Conservation (phyloP, 2,797 vertebrate genomes). For the Ateles fusciceps region DNA sequence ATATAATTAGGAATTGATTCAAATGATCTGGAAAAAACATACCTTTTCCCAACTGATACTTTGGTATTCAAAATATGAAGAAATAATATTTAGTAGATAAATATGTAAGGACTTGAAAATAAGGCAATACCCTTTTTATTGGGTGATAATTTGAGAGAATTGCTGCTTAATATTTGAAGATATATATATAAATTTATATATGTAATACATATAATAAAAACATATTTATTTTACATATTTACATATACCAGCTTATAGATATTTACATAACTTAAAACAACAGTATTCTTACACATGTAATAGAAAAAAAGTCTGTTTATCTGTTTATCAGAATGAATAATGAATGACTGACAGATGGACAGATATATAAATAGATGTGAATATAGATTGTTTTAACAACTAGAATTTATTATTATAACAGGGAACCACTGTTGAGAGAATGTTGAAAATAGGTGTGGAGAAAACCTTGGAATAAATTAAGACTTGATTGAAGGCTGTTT, state of each 20-base stretch:
- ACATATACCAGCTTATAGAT: background rate
- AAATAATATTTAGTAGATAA: background rate
- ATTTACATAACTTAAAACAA: background rate
- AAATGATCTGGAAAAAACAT: background rate
- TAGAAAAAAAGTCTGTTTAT: background rate
- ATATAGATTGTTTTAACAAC: background rate
- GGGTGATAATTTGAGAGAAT: background rate
- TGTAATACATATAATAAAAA: background rate
- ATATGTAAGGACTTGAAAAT: background rate
- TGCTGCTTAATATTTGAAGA: background rate
- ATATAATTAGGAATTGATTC: background rate
- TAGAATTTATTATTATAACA: background rate
- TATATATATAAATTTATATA: background rate
- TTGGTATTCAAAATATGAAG: slow-evolving; percentile 4
- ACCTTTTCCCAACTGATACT: background rate
- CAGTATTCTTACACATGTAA: background rate
- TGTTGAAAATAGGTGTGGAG: background rate
- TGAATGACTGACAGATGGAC: background rate
- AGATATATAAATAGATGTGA: background rate
- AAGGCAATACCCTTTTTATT: background rate
- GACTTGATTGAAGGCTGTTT: background rate
- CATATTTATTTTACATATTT: background rate
- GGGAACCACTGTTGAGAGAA: background rate
- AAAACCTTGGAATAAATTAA: background rate
- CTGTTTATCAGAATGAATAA: background rate